phyloP scores from a whole-genome alignment of 1,140 invertebrate species.

The Papilio aristodemus region DNA sequence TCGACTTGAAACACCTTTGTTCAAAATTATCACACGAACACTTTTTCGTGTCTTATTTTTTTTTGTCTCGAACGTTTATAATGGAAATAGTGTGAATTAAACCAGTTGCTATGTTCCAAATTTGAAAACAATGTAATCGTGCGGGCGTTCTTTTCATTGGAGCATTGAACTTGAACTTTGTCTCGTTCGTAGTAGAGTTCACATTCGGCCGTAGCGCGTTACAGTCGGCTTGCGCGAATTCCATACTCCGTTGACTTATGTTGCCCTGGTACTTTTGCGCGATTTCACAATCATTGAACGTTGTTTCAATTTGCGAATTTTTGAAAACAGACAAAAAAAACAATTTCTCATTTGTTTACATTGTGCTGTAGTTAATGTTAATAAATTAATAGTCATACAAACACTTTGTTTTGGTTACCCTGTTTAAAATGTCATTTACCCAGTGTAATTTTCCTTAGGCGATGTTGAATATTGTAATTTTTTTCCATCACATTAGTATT shows the following conservation, averaged over 20 bases:
- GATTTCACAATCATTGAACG: slow-evolving; percentile 36
- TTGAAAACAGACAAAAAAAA: no score
- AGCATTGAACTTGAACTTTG: slow-evolving; percentile 48
- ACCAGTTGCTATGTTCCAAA: slow-evolving; percentile 31
- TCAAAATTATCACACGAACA: slow-evolving; percentile 53
- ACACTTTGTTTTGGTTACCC: no score
- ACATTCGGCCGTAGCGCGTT: slow-evolving; percentile 35
- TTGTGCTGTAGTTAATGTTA: no score
- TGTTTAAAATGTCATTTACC: no score
- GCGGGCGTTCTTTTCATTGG: slow-evolving; percentile 24
- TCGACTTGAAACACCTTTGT: slow-evolving; percentile 22
- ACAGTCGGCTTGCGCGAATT: slow-evolving; percentile 38
- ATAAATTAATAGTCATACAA: no score
- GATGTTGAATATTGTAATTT: no score
- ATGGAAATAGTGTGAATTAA: slow-evolving; percentile 17
- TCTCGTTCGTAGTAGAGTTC: slow-evolving; percentile 35
- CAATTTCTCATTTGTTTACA: no score
- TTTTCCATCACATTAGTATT: no score
- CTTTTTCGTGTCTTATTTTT: slow-evolving; percentile 38
- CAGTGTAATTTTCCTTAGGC: no score
- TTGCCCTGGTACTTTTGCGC: slow-evolving; percentile 56
- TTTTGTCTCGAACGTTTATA: slow-evolving; percentile 2
- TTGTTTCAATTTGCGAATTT: slow-evolving; percentile 23
- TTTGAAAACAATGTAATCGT: slow-evolving; percentile 37
- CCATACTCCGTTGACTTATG: slow-evolving; percentile 43